These are phyloP conservation scores for Sinosuthora webbiana DNA, from an alignment of 2,113 vertebrate species.

Conservation along the genomic window DNA sequence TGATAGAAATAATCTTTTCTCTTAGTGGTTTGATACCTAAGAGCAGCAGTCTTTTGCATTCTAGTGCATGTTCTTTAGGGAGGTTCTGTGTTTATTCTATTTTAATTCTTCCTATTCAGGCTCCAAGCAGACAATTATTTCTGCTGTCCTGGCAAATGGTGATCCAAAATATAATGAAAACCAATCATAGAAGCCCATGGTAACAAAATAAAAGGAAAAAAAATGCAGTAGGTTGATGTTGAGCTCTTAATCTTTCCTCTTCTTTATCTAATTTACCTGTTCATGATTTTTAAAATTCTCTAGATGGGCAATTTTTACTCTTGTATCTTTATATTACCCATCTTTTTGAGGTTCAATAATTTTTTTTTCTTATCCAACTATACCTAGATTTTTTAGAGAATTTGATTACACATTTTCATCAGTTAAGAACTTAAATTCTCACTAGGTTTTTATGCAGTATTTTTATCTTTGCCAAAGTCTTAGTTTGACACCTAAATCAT, in stretches of 20 bases:
- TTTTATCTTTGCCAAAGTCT: conserved; percentile 45
- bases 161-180: background rate
- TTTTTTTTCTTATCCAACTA: conserved; percentile 7
- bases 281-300: background rate
- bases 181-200: background rate
- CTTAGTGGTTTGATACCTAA: background rate
- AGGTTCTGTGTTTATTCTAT: background rate
- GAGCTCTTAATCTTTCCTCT: background rate
- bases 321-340: background rate
- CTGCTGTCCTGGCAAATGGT: background rate
- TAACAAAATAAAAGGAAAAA: background rate
- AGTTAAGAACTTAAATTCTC: conserved; percentile 13
- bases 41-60: background rate
- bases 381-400: conserved; percentile 12
- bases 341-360: background rate
- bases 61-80: background rate
- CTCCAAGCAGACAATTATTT: background rate
- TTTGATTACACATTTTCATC: conserved; percentile 19
- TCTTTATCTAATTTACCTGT: background rate
- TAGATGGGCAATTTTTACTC: background rate
- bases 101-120: background rate
- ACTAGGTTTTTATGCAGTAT: conserved; percentile 20
- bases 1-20: background rate
- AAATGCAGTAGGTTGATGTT: background rate
- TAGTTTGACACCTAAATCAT: conserved; percentile 46